Conservation (phyloP, 2,888 invertebrate genomes). For the Podotricha telesiphe region DNA sequence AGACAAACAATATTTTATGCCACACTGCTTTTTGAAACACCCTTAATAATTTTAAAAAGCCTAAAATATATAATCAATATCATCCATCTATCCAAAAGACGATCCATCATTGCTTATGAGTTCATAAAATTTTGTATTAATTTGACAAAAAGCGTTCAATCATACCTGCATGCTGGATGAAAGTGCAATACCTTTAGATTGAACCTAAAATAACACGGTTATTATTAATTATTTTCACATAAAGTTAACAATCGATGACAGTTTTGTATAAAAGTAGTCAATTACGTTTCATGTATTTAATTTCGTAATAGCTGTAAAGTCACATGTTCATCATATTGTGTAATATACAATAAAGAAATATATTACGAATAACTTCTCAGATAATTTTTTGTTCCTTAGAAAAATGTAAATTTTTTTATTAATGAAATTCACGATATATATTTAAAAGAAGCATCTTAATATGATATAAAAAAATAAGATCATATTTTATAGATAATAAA, state of each 20-base stretch:
- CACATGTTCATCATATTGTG: background rate
- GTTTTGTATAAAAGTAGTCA: background rate
- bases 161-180: constrained; percentile 44
- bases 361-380: background rate
- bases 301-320: background rate
- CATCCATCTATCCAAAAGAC: constrained; percentile 34
- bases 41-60: background rate
- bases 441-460: too few species aligned
- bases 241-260: background rate
- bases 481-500: background rate
- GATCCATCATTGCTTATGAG: constrained; percentile 58
- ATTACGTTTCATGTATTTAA: background rate
- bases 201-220: constrained; percentile 1
- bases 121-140: constrained; percentile 49
- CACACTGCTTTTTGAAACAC: background rate
- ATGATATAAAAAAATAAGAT: too few species aligned
- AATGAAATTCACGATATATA: too few species aligned
- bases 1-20: background rate
- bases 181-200: constrained; percentile 15
- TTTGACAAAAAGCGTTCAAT: constrained; percentile 57
- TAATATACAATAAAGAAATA: too few species aligned
- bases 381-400: too few species aligned
- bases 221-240: constrained; percentile 31
- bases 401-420: too few species aligned
- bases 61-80: constrained; percentile 29